Evolutionary conservation across 35 echinoderm and acorn worm species (phyloP), one percentile per base, ranked within the genome.

Genomic region (Lytechinus variegatus): DNA sequence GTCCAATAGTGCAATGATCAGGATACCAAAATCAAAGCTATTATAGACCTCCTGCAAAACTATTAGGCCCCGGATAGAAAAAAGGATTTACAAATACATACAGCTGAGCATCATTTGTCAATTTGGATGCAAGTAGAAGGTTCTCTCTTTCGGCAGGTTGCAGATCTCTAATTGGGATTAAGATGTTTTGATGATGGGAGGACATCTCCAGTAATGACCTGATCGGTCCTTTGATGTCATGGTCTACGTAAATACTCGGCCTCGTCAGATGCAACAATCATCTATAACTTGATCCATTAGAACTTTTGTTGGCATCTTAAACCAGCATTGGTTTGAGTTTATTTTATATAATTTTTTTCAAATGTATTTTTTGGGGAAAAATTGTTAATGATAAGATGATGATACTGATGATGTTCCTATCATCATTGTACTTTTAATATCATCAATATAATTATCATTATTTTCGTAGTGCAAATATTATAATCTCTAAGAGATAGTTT

Each of bases 1-100:
- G 66, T 79, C 66, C 21, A 79, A 79, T 79, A 79, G 66, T 79
- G 66, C 66, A 79, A 79, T 79, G 66, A 79, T 79, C 66, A 5
- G 19, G 12, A 79, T 79, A 79, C n/a, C 21, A 79, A 79, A 79
- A 79, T 24, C n/a, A 16, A 79, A 79, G 13, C 19, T 16, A 16
- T 79, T 24, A 24, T 79, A 79, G 66, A 79, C 66, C 66, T 79
- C 66, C 66, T 79, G 66, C 66, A 79, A 79, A 79, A 79, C 66
- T 79, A 24, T 79, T 79, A 79, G 66, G 66, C 66, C 4, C 66
- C 1, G 66, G 66, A 79, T 24, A 79, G n/a, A 44, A 44, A 44
- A 44, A 79, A 79, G 3, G 66, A 16, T 79, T 24, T 24, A 79
- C 66, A 79, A 79, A 79, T 79, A 79, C 66, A 79, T n/a, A 24